phyloP scores from a whole-genome alignment of 1,140 invertebrate genomes.

The Acyrthosiphon pisum region DNA sequence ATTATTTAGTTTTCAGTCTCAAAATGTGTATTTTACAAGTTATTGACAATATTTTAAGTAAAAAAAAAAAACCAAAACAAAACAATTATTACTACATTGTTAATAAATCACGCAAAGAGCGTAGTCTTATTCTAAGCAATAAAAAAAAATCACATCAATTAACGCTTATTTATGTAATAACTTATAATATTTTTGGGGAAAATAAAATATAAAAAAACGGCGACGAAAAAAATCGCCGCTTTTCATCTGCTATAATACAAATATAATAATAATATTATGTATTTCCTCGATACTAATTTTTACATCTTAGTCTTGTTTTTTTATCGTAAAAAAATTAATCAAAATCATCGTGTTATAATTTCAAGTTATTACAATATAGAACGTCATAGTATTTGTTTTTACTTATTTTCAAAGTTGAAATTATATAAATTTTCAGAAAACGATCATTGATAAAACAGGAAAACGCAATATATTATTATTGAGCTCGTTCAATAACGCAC shows the following conservation, averaged over 20 bases:
- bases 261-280: too few species aligned
- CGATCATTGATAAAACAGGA: too few species aligned
- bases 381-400: too few species aligned
- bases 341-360: too few species aligned
- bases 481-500: background rate
- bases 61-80: background rate
- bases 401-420: background rate
- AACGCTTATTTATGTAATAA: conserved; percentile 8
- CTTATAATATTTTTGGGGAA: background rate
- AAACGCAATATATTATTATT: background rate
- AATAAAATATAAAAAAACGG: too few species aligned
- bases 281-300: background rate
- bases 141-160: background rate
- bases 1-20: background rate
- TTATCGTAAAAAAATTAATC: too few species aligned
- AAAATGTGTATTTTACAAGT: background rate
- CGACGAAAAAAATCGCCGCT: too few species aligned
- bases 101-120: background rate
- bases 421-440: background rate
- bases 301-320: too few species aligned
- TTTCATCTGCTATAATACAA: too few species aligned
- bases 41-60: background rate
- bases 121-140: background rate
- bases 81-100: background rate
- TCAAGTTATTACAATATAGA: too few species aligned